Evolutionary conservation across 1,140 invertebrate genomes (phyloP).

Genomic region (Aethina tumida): DNA sequence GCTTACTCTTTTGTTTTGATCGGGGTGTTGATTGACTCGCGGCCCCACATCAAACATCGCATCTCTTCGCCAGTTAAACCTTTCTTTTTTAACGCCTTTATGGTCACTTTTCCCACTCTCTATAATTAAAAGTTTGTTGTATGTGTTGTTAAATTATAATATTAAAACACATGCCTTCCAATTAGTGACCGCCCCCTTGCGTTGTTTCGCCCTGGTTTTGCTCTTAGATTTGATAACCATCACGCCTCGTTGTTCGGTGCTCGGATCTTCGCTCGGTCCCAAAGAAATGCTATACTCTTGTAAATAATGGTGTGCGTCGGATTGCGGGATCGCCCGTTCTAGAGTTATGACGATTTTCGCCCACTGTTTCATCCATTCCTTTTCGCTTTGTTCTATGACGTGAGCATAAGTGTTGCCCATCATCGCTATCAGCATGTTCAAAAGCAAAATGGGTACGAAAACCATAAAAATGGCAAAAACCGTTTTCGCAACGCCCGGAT

Average conservation of each 20-base stretch:
- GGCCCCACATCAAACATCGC: constrained; percentile 78
- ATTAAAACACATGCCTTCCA: no score
- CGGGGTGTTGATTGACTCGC: constrained; percentile 76
- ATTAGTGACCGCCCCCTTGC: constrained; percentile 91
- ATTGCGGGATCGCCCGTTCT: constrained; percentile 82
- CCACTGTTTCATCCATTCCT: constrained; percentile 99
- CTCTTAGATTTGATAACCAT: constrained; percentile 97
- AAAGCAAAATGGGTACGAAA: constrained; percentile 86
- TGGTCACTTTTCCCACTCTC: constrained; percentile 80
- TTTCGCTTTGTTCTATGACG: constrained; percentile 95
- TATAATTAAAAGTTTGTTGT: no score
- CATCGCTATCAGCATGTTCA: constrained; percentile 99
- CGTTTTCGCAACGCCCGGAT: constrained; percentile 83
- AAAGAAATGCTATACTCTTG: constrained; percentile 92
- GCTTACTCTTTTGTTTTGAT: constrained; percentile 45
- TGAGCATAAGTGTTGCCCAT: constrained; percentile 98
- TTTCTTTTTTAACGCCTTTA: constrained; percentile 68
- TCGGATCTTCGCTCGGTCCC: constrained; percentile 67
- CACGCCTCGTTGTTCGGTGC: constrained; percentile 78
- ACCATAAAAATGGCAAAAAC: constrained; percentile 97
- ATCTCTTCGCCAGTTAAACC: constrained; percentile 80
- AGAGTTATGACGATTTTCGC: constrained; percentile 95
- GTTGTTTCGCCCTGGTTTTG: constrained; percentile 90
- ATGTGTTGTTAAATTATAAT: no score
- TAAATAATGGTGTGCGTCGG: constrained; percentile 81